These are phyloP conservation scores for Eristalis pertinax DNA, from an alignment of 2,888 invertebrate species.

Conservation along the genomic window DNA sequence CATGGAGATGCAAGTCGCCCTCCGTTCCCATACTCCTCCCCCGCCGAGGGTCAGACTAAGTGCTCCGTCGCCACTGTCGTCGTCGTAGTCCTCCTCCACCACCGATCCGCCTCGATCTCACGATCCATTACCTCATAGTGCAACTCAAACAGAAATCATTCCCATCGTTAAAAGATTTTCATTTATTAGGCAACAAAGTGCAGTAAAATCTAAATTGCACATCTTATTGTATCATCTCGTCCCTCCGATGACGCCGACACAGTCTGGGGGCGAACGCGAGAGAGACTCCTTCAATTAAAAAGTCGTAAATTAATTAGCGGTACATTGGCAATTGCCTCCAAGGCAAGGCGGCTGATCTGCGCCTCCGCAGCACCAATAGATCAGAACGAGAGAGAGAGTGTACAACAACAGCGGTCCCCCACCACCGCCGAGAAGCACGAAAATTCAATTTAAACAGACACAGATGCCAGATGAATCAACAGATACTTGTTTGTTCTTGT, in stretches of 20 bases:
- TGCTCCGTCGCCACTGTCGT: background rate
- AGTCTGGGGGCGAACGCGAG: background rate
- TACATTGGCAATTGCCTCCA: slow-evolving; percentile 59
- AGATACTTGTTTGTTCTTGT: slow-evolving; percentile 27
- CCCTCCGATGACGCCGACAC: background rate
- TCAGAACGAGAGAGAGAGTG: slow-evolving; percentile 17
- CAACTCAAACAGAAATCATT: slow-evolving; percentile 13
- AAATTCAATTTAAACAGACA: slow-evolving; percentile 52
- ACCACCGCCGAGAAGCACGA: slow-evolving; percentile 1
- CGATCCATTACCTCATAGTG: background rate
- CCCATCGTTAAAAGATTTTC: slow-evolving; percentile 30
- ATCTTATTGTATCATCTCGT: slow-evolving; percentile 18
- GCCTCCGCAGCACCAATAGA: slow-evolving; percentile 31
- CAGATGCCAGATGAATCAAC: slow-evolving; percentile 59
- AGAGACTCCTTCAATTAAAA: slow-evolving; percentile 72
- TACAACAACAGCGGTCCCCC: background rate
- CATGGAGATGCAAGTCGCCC: background rate
- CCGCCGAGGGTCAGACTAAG: background rate
- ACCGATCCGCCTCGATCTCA: background rate
- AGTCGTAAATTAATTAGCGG: slow-evolving; percentile 73
- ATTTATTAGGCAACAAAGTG: slow-evolving; percentile 38
- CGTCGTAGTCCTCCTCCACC: too few species aligned
- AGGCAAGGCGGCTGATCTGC: slow-evolving; percentile 24
- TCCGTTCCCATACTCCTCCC: background rate
- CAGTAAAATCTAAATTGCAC: slow-evolving; percentile 54